phyloP scores from a whole-genome alignment of 2,888 invertebrate species.

The Ditula angustiorana region DNA sequence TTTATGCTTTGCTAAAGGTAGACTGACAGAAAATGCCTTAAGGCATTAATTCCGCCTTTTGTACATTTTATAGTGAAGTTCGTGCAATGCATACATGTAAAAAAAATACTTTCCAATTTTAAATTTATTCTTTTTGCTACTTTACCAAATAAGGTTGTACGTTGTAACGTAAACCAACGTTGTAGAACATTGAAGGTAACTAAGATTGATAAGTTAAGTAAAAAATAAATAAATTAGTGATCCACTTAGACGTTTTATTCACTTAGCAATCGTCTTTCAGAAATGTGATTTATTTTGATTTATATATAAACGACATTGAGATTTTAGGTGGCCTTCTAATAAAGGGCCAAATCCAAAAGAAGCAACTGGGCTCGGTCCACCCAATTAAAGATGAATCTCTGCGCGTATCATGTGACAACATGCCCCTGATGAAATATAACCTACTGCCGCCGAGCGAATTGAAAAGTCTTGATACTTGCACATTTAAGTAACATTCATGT shows the following conservation, averaged over 20 bases:
- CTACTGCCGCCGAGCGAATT: constrained; percentile 50
- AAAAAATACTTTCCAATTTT: not conserved
- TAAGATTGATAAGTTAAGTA: too few species aligned
- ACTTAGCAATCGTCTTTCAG: not conserved
- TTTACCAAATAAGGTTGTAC: too few species aligned
- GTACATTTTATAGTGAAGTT: not conserved
- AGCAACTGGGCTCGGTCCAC: constrained; percentile 63
- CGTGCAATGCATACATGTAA: not conserved
- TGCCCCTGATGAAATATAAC: constrained; percentile 75
- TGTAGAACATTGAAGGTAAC: too few species aligned
- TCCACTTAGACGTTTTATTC: not conserved
- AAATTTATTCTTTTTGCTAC: not conserved
- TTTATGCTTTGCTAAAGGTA: too few species aligned
- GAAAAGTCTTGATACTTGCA: constrained; percentile 60
- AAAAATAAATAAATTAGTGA: not conserved
- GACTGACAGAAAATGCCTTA: too few species aligned
- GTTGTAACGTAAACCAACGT: too few species aligned
- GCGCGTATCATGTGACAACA: constrained; percentile 80
- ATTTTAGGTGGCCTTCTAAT: constrained; percentile 51
- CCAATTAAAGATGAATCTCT: constrained; percentile 82
- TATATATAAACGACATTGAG: constrained; percentile 41
- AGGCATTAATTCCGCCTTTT: too few species aligned
- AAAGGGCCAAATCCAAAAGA: constrained; percentile 59
- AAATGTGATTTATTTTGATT: constrained; percentile 19
- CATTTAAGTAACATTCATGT: too few species aligned